Base-by-base conservation (phyloP, 2,797 vertebrate species). In the Artibeus lituratus region DNA sequence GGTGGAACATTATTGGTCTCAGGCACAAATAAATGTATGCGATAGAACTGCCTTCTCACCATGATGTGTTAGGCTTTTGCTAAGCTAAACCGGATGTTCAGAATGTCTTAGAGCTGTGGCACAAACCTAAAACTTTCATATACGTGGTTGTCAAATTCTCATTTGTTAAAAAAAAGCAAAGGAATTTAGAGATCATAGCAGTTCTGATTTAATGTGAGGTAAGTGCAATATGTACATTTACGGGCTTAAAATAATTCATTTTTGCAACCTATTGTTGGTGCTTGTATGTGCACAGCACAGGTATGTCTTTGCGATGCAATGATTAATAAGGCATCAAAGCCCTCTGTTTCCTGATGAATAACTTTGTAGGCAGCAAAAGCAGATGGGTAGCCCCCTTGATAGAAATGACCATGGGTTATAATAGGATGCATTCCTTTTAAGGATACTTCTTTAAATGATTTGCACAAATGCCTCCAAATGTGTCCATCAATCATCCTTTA, bases 1-100 rank as follows among this genome's bases (percentile, higher is more conserved):
- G 87, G 69, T 95, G 70, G 62, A 55, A 18, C 29, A 69, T 55
- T 92, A 95, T 94, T 95, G 93, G 93, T 95, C 91, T 91, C 86
- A 73, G 92, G 91, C 35, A 95, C 87, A 95, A 95, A 87, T 70
- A 72, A 92, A 90, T 91, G 55, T 82, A 80, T 87, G 76, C 22
- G 78, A 0, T 53, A 91, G 42, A 86, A 72, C 22, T 69, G 91
- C 47, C 74, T 89, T 88, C 87, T 90, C 87, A 26, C 55, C 16
- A 1, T 55, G 69, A 37, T 74, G 26, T 87, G 91, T 73, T 18
- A 42, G 72, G 21, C 39, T 93, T 94, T 96, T 55, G 67, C 35
- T 44, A 49, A 90, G 15, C n/a, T 49, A 69, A 84, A 39, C 10
- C 81, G 35, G 18, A 82, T 81, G 42, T 39, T 87, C 83, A 93